Evolutionary conservation across 2,113 vertebrate genomes (phyloP).

Genomic region (Stercorarius parasiticus): DNA sequence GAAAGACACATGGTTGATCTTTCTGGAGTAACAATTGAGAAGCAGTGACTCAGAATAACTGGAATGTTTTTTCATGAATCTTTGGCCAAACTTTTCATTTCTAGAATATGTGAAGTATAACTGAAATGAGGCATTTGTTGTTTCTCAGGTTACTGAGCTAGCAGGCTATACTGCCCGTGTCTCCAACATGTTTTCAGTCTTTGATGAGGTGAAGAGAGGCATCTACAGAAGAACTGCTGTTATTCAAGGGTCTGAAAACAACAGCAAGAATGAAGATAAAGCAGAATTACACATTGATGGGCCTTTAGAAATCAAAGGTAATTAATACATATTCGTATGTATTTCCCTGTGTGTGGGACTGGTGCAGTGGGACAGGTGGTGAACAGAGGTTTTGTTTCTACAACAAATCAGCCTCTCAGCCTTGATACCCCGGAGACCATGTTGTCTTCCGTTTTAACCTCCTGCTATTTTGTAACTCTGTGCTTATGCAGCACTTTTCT

Average conservation of each 20-base stretch:
- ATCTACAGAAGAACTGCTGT: constrained; percentile 88
- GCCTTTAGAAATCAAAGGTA: constrained; percentile 91
- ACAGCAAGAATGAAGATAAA: constrained; percentile 71
- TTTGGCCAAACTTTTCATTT: neutral
- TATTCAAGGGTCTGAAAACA: constrained; percentile 64
- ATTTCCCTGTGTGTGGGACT: neutral
- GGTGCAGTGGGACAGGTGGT: neutral
- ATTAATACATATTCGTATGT: neutral
- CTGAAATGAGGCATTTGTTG: constrained; percentile 5
- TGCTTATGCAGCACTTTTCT: neutral
- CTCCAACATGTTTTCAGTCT: constrained; percentile 95
- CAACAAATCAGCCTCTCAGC: neutral
- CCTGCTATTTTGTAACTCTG: neutral
- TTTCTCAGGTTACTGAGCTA: constrained; percentile 89
- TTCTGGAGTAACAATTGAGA: neutral
- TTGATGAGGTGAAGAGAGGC: constrained; percentile 92
- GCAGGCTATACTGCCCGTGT: constrained; percentile 96
- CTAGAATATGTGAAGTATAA: neutral
- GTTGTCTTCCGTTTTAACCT: neutral
- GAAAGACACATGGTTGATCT: neutral
- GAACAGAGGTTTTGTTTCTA: neutral
- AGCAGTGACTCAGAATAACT: neutral
- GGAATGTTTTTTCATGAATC: neutral
- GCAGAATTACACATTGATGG: constrained; percentile 80
- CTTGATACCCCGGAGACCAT: neutral